phyloP scores from a whole-genome alignment of 2,797 vertebrate species.

The Hafferia zeledoni region DNA sequence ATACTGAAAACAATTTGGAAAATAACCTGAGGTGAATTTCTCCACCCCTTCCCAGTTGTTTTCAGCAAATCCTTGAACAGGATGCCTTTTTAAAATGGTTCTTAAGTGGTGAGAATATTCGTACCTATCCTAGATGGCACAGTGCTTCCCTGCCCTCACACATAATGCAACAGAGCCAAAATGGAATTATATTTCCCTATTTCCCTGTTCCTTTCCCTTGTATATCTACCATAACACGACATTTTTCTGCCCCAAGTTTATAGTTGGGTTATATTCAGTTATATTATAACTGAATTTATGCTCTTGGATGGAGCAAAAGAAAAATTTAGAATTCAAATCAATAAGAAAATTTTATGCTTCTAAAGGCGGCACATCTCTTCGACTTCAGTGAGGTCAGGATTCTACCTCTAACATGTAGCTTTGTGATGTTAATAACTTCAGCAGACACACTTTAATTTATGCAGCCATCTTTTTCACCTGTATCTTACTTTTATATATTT shows the following conservation, averaged over 20 bases:
- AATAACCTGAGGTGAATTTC: not conserved
- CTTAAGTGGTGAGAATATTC: not conserved
- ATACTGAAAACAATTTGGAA: not conserved
- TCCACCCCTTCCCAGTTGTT: not conserved
- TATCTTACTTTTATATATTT: constrained; percentile 46
- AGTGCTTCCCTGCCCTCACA: not conserved
- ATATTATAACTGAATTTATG: not conserved
- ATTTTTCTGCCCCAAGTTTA: not conserved
- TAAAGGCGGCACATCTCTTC: constrained; percentile 5
- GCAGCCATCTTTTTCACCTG: constrained; percentile 51
- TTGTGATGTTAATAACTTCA: constrained; percentile 68
- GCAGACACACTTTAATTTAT: constrained; percentile 55
- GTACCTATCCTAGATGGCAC: not conserved
- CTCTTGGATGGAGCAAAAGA: not conserved
- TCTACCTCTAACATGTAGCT: constrained; percentile 34
- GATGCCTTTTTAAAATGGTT: not conserved
- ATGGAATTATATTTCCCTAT: not conserved
- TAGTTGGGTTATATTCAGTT: not conserved
- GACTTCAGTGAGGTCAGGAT: constrained; percentile 29
- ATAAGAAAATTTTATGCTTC: not conserved
- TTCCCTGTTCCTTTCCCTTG: not conserved
- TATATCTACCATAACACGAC: not conserved
- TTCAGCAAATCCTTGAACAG: not conserved
- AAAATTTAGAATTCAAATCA: constrained; percentile 36
- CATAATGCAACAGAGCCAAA: not conserved